Evolutionary conservation across 1,140 invertebrate species (phyloP).

Genomic region (Drosophila quadrilineata): DNA sequence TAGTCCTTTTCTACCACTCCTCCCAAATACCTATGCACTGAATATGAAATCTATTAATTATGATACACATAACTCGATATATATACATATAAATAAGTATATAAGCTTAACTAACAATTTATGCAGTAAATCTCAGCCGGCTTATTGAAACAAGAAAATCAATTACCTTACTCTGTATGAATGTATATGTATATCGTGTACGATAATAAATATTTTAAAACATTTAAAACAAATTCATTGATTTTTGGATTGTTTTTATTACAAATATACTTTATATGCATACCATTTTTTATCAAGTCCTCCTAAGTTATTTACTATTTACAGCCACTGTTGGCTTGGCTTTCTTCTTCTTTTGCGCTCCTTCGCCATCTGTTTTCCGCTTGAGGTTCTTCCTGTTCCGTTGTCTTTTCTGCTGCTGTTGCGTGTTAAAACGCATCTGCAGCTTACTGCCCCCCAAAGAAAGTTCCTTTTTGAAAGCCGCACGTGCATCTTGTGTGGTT

Average conservation of each 20-base stretch:
- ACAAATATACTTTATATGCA: no score
- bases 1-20: constrained; percentile 32
- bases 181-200: constrained; percentile 73
- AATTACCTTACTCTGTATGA: constrained; percentile 56
- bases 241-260: no score
- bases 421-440: constrained; percentile 57
- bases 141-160: constrained; percentile 44
- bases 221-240: no score
- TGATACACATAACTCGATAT: background rate
- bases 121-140: constrained; percentile 66
- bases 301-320: background rate
- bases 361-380: constrained; percentile 11
- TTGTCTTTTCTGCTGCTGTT: constrained; percentile 31
- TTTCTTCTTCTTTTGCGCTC: constrained; percentile 1
- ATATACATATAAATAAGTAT: constrained; percentile 31
- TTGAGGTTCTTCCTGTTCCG: constrained; percentile 35
- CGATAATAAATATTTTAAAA: constrained; percentile 78
- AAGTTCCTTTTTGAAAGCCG: constrained; percentile 53
- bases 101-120: constrained; percentile 57
- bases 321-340: background rate
- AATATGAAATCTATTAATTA: constrained; percentile 58
- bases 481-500: constrained; percentile 62
- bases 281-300: background rate
- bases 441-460: constrained; percentile 56
- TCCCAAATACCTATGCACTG: no score